Evolutionary conservation across 92 coral and sea anemone species (phyloP).

Genomic region (Porites rus): DNA sequence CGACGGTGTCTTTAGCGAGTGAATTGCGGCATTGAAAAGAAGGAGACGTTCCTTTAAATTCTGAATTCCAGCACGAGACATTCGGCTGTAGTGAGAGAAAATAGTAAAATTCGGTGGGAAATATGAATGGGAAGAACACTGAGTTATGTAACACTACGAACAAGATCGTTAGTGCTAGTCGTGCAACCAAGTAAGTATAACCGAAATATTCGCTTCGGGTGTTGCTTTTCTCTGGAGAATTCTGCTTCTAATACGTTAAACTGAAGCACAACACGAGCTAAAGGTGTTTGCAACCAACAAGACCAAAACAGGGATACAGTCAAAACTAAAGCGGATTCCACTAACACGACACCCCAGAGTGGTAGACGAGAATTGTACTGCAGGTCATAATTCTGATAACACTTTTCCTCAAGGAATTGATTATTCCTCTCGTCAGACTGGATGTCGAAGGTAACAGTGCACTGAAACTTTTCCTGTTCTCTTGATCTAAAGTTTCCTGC

Average conservation of each 20-base stretch:
- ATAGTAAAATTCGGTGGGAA: conserved; percentile 42
- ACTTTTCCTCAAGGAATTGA: conserved; percentile 5
- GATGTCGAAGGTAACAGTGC: neutral
- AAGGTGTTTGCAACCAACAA: conserved; percentile 9
- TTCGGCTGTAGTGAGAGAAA: neutral
- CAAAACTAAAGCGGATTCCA: neutral
- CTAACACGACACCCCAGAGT: conserved; percentile 34
- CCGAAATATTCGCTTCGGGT: conserved; percentile 10
- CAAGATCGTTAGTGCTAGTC: conserved; percentile 27
- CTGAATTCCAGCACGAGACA: neutral
- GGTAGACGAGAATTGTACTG: conserved; percentile 35
- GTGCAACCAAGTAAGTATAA: conserved; percentile 38
- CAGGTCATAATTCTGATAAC: conserved; percentile 47
- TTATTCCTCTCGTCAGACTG: neutral
- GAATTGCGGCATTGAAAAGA: conserved; percentile 28
- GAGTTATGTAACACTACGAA: conserved; percentile 13
- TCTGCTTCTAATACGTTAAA: conserved; percentile 22
- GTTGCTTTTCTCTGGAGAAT: conserved; percentile 11
- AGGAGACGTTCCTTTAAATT: too few relatives aligned
- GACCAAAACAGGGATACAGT: conserved; percentile 37
- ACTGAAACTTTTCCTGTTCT: conserved; percentile 15
- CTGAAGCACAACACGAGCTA: conserved; percentile 11
- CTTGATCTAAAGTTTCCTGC: neutral
- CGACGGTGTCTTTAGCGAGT: conserved; percentile 20
- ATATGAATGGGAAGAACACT: conserved; percentile 19